Evolutionary conservation across 53 echinoderm and acorn worm species (phyloP).

Genomic region (Temnopleurus reevesii): DNA sequence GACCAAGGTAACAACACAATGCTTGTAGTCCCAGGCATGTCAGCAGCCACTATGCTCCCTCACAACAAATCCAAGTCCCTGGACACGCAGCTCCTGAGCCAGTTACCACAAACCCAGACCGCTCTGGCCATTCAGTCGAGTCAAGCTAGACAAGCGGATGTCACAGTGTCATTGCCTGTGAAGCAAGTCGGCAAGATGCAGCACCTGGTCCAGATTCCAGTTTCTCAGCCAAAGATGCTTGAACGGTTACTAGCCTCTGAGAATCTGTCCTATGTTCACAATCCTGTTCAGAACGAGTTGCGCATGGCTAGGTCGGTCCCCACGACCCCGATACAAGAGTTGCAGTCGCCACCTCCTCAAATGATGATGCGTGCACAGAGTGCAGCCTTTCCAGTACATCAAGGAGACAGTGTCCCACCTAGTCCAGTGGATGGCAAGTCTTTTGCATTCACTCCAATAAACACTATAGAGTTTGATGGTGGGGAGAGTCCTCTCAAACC

Average conservation of each 20-base stretch:
- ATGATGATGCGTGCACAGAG: constrained; percentile 61
- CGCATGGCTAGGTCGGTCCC: constrained; percentile 43
- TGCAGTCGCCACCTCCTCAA: constrained; percentile 50
- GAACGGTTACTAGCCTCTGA: constrained; percentile 44
- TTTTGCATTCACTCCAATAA: constrained; percentile 78
- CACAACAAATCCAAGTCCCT: constrained; percentile 51
- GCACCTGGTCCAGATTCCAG: not conserved
- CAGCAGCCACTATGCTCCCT: constrained; percentile 69
- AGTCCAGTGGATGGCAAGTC: constrained; percentile 70
- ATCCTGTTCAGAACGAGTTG: constrained; percentile 1
- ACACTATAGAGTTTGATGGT: constrained; percentile 50
- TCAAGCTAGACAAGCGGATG: not conserved
- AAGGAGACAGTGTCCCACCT: constrained; percentile 66
- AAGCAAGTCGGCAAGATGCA: not conserved
- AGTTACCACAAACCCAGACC: constrained; percentile 26
- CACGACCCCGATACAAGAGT: constrained; percentile 48
- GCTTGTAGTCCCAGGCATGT: constrained; percentile 70
- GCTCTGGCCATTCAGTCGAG: not conserved
- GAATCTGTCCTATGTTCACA: constrained; percentile 15
- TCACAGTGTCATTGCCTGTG: not conserved
- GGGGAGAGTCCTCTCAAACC: constrained; percentile 71
- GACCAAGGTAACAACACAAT: constrained; percentile 44
- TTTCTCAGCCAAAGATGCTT: constrained; percentile 28
- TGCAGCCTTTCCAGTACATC: constrained; percentile 60
- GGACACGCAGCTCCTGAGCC: not conserved